Percentiles rank a stretch among this genome's conserved stretches.
Conservation (phyloP, 2,888 invertebrate species). For the Himalopsyche kuldschensis region DNA sequence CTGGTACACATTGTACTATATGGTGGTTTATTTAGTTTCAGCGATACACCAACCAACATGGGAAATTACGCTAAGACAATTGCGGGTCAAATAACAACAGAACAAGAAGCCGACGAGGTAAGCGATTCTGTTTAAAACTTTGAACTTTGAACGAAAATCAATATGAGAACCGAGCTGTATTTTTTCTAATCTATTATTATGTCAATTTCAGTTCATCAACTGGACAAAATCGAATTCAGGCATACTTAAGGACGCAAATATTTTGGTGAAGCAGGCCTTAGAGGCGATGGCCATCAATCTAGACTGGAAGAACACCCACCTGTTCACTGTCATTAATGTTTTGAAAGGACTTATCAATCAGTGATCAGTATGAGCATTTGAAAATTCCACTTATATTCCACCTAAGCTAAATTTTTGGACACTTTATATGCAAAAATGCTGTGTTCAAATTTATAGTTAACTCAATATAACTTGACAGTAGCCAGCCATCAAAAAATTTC, state of each 20-base stretch:
- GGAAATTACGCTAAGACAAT: conserved; percentile 47
- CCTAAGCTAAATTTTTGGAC: no score
- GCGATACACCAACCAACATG: conserved; percentile 43
- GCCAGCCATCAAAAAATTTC: no score
- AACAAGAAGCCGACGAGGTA: conserved; percentile 52
- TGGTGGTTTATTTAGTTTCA: conserved; percentile 18
- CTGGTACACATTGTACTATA: background rate
- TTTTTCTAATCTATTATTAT: background rate
- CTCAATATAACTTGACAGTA: no score
- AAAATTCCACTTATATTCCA: no score
- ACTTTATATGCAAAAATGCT: no score
- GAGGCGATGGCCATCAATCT: conserved; percentile 75
- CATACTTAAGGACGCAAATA: conserved; percentile 66
- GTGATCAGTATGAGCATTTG: background rate
- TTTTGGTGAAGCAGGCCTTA: conserved; percentile 71
- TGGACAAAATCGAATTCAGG: conserved; percentile 60
- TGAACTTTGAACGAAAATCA: background rate
- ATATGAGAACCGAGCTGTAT: background rate
- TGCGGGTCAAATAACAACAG: conserved; percentile 49
- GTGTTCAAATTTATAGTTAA: no score
- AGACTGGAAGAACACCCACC: conserved; percentile 62
- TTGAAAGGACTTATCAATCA: conserved; percentile 45
- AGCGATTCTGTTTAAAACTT: conserved; percentile 32
- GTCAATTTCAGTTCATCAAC: conserved; percentile 53
- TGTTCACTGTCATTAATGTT: conserved; percentile 46